phyloP scores from a whole-genome alignment of 2,888 invertebrate genomes.

The Seira ritae region DNA sequence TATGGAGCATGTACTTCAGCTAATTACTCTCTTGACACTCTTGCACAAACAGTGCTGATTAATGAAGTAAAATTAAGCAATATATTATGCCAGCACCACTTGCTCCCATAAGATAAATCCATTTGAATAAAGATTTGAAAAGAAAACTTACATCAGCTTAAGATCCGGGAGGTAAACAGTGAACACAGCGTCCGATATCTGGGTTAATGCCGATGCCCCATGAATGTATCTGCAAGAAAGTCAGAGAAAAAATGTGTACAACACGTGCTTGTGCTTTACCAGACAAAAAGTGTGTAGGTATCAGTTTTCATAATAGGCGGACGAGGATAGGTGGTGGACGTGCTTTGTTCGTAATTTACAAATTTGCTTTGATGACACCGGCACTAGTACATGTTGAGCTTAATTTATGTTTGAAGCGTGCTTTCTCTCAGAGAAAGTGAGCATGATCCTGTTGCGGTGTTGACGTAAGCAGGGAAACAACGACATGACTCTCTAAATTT shows the following conservation, averaged over 20 bases:
- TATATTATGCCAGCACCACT: background rate
- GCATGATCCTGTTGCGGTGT: too few relatives aligned
- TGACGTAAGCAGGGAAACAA: too few relatives aligned
- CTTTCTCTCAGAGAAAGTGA: too few relatives aligned
- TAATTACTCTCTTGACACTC: background rate
- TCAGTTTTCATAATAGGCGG: background rate
- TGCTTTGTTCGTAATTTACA: too few relatives aligned
- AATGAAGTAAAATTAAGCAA: background rate
- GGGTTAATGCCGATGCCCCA: constrained; percentile 66
- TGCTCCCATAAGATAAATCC: background rate
- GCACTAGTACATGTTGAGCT: too few relatives aligned
- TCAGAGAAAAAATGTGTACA: constrained; percentile 28
- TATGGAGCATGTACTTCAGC: background rate
- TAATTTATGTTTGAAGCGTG: too few relatives aligned
- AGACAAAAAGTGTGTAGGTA: background rate
- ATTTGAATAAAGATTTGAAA: background rate
- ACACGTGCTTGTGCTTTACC: too few relatives aligned
- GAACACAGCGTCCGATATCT: constrained; percentile 69
- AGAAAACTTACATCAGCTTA: constrained; percentile 69
- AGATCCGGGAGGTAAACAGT: constrained; percentile 69
- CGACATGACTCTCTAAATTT: too few relatives aligned
- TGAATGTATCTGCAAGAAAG: constrained; percentile 65
- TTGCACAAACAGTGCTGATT: background rate
- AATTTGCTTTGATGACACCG: too few relatives aligned
- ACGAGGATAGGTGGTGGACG: too few relatives aligned